Evolutionary conservation across 2,888 invertebrate genomes (phyloP).

Genomic region (Vanessa cardui): DNA sequence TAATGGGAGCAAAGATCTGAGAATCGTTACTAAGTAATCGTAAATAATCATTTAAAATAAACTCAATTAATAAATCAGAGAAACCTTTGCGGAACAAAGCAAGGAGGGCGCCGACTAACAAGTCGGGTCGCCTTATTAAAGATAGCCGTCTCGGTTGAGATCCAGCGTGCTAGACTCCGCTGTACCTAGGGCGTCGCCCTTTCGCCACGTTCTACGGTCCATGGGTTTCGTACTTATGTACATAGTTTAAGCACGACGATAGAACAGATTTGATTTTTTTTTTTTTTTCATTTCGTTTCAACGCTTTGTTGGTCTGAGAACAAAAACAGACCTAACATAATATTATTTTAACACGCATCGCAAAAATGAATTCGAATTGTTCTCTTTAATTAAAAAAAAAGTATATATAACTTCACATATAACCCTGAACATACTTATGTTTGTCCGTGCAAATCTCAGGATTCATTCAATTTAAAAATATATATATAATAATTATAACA

Average conservation of each 20-base stretch:
- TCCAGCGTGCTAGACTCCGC: constrained; percentile 58
- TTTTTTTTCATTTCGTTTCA: constrained; percentile 17
- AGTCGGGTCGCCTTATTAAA: constrained; percentile 43
- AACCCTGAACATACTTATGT: too few species aligned
- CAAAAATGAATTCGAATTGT: too few species aligned
- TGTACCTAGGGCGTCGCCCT: constrained; percentile 63
- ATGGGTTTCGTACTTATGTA: constrained; percentile 47
- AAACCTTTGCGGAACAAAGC: constrained; percentile 29
- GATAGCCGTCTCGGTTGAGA: constrained; percentile 51
- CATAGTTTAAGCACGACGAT: constrained; percentile 36
- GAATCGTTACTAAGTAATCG: neutral
- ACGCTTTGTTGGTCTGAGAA: neutral
- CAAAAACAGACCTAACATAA: neutral
- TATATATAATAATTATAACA: too few species aligned
- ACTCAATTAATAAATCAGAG: constrained; percentile 29
- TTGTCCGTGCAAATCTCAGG: too few species aligned
- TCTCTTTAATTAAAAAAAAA: too few species aligned
- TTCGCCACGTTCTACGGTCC: constrained; percentile 60
- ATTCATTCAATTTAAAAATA: too few species aligned
- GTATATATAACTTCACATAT: too few species aligned
- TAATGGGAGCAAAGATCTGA: neutral
- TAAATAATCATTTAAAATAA: neutral
- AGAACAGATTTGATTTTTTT: constrained; percentile 35
- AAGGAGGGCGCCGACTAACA: constrained; percentile 37
- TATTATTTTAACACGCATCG: too few species aligned